Conservation (phyloP, 1,140 invertebrate species). For the Drusus annulatus region DNA sequence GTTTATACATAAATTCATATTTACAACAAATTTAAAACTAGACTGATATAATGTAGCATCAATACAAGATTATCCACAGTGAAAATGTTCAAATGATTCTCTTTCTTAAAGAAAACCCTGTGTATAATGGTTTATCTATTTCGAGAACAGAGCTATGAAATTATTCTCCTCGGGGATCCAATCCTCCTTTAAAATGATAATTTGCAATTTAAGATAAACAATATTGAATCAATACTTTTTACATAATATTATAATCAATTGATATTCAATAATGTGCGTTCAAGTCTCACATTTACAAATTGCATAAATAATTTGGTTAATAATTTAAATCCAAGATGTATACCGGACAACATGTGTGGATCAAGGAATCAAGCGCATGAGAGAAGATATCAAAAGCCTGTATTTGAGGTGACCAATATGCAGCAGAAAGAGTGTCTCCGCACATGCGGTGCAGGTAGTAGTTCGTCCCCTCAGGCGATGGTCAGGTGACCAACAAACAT, state of each 20-base stretch:
- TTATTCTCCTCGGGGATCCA: too few species aligned
- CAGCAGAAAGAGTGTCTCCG: too few species aligned
- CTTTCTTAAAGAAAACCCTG: too few species aligned
- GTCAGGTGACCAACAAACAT: neutral
- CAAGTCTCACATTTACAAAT: constrained; percentile 35
- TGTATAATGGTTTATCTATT: too few species aligned
- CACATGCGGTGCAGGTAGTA: too few species aligned
- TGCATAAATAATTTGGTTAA: constrained; percentile 34
- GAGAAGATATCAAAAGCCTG: neutral
- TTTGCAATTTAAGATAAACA: too few species aligned
- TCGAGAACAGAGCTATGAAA: too few species aligned
- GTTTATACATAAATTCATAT: constrained; percentile 3
- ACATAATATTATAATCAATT: constrained; percentile 9
- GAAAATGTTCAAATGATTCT: neutral
- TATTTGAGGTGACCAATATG: too few species aligned
- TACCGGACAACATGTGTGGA: neutral
- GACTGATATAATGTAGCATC: neutral
- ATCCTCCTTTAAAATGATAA: too few species aligned
- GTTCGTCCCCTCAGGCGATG: neutral
- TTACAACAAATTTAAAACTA: constrained; percentile 17
- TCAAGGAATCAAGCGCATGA: neutral
- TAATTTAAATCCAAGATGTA: constrained; percentile 2
- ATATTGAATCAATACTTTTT: constrained; percentile 9
- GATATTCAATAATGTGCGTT: constrained; percentile 43
- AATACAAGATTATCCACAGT: neutral